A percentile compares a stretch with the other conserved stretches of the same genome.
Conservation (phyloP, 2,888 invertebrate genomes). For the Athalia cordata region DNA sequence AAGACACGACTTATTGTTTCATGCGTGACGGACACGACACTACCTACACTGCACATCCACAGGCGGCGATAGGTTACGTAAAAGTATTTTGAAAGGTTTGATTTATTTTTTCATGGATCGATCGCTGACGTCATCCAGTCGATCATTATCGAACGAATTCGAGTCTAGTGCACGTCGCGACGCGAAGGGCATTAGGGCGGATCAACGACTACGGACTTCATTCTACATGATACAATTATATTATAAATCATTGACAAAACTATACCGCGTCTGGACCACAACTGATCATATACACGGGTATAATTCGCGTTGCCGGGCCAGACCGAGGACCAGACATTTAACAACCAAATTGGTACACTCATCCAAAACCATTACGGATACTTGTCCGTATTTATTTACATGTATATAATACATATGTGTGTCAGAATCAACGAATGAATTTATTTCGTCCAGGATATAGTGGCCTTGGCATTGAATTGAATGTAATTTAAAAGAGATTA, state of each 20-base stretch:
- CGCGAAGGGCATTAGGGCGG: background rate
- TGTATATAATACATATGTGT: background rate
- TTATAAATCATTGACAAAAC: too few relatives aligned
- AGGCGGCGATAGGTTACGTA: constrained; percentile 5
- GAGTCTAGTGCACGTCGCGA: background rate
- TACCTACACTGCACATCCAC: background rate
- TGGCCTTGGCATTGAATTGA: constrained; percentile 38
- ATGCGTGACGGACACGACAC: too few relatives aligned
- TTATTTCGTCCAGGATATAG: constrained; percentile 15
- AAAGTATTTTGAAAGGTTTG: constrained; percentile 3
- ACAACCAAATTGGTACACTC: background rate
- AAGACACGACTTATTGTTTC: too few relatives aligned
- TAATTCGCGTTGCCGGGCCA: too few relatives aligned
- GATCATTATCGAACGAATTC: constrained; percentile 22
- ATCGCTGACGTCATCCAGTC: constrained; percentile 23
- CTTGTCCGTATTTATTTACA: constrained; percentile 15
- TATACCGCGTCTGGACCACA: too few relatives aligned
- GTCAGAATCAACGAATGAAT: constrained; percentile 18
- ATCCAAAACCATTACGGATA: constrained; percentile 4
- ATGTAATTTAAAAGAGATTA: constrained; percentile 37
- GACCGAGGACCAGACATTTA: background rate
- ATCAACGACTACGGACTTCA: background rate
- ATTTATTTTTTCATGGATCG: constrained; percentile 8
- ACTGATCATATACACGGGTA: too few relatives aligned
- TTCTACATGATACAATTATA: too few relatives aligned